Conservation (phyloP, 2,888 invertebrate genomes). For the Tryphoninae sp. region DNA sequence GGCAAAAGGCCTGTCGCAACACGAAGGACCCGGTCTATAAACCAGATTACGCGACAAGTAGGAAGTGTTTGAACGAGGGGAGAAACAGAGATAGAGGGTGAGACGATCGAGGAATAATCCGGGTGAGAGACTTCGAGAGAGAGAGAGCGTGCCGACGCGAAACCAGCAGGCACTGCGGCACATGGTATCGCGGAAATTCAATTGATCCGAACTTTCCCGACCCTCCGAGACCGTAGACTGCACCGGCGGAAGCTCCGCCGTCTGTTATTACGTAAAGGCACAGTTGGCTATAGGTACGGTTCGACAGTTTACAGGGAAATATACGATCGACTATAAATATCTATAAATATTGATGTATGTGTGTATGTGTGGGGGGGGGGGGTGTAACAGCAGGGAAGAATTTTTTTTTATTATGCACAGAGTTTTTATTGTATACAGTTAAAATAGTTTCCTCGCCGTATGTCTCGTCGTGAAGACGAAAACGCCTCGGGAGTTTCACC, state of each 20-base stretch:
- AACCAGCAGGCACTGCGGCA: conserved; percentile 14
- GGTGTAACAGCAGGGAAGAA: neutral
- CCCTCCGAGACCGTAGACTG: conserved; percentile 13
- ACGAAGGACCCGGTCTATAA: conserved; percentile 23
- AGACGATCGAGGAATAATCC: no score
- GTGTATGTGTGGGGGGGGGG: neutral
- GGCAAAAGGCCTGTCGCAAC: conserved; percentile 25
- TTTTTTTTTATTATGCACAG: no score
- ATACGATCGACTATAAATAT: neutral
- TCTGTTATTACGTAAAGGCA: neutral
- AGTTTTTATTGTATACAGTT: no score
- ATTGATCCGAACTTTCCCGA: conserved; percentile 38
- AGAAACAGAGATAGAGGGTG: conserved; percentile 1
- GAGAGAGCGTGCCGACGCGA: neutral
- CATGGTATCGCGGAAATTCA: conserved; percentile 48
- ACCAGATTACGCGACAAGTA: conserved; percentile 46
- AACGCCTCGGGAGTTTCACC: conserved; percentile 35
- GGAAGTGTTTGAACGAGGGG: neutral
- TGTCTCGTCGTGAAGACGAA: conserved; percentile 18
- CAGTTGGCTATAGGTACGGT: neutral
- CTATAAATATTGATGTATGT: neutral
- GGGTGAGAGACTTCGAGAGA: no score
- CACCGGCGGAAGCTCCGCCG: neutral
- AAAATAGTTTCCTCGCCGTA: neutral
- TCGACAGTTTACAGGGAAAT: neutral